Conservation (phyloP, 2,113 vertebrate species). For the Oreochromis spilurus region DNA sequence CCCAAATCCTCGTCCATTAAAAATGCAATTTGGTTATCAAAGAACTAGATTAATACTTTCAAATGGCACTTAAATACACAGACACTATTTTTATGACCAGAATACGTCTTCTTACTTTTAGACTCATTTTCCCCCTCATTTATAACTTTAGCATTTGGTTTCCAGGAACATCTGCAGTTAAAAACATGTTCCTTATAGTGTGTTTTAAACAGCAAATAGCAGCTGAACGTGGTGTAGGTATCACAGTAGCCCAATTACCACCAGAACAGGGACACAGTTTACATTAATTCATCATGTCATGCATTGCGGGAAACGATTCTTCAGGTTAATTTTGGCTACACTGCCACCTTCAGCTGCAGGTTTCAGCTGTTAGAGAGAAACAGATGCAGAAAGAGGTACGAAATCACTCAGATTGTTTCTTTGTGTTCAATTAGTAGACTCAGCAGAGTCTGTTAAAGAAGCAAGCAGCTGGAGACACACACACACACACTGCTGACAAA, state of each 20-base stretch:
- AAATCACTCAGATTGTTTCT: conserved; percentile 49
- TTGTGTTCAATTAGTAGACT: conserved; percentile 60
- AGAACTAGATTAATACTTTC: neutral
- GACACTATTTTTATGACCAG: neutral
- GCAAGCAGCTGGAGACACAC: conserved; percentile 41
- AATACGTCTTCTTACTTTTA: neutral
- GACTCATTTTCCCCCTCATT: neutral
- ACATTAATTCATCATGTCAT: neutral
- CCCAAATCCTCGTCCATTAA: neutral
- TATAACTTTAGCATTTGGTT: neutral
- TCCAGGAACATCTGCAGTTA: neutral
- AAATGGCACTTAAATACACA: neutral
- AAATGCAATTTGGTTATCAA: neutral
- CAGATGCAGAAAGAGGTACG: conserved; percentile 25
- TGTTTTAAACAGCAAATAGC: neutral
- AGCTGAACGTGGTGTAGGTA: neutral
- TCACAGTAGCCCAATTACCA: neutral
- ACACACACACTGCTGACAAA: conserved; percentile 48
- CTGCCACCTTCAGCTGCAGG: neutral
- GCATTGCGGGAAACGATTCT: neutral
- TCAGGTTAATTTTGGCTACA: neutral
- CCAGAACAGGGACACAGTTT: neutral
- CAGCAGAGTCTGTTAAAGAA: conserved; percentile 53
- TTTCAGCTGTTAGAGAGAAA: conserved; percentile 8
- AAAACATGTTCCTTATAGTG: neutral